Conservation (phyloP, 1,140 invertebrate genomes). For the Drosophila nigromelanica region DNA sequence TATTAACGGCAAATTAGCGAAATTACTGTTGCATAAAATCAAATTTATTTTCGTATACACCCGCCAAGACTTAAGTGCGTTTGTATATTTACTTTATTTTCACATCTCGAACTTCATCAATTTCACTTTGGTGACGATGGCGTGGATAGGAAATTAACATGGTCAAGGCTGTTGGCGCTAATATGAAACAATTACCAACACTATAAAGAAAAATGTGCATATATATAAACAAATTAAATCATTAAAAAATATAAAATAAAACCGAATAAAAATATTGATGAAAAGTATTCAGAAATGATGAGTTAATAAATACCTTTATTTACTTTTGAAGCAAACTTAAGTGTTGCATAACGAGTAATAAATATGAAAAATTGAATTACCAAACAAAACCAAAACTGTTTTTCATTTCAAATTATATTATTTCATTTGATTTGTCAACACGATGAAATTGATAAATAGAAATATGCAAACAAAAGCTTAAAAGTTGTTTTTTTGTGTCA, state of each 20-base stretch:
- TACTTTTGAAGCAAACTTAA: not conserved
- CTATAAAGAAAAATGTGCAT: slow-evolving; percentile 22
- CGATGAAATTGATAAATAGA: not conserved
- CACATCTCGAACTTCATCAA: slow-evolving; percentile 42
- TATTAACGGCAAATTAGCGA: slow-evolving; percentile 35
- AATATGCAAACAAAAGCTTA: slow-evolving; percentile 14
- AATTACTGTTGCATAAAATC: slow-evolving; percentile 30
- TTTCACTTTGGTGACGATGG: slow-evolving; percentile 54
- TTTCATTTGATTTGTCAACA: not conserved
- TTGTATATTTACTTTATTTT: slow-evolving; percentile 33
- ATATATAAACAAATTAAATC: slow-evolving; percentile 54
- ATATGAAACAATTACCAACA: slow-evolving; percentile 42
- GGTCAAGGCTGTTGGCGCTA: slow-evolving; percentile 61
- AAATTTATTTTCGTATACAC: slow-evolving; percentile 8
- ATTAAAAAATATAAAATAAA: slow-evolving; percentile 53
- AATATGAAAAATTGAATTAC: slow-evolving; percentile 6
- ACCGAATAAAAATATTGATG: slow-evolving; percentile 4
- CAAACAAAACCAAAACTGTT: not conserved
- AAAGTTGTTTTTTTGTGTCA: not conserved
- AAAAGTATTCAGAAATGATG: slow-evolving; percentile 29
- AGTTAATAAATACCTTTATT: slow-evolving; percentile 23
- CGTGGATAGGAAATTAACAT: slow-evolving; percentile 63
- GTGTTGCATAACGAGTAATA: slow-evolving; percentile 6
- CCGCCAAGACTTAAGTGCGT: slow-evolving; percentile 17
- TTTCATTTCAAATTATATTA: not conserved